A percentile compares a stretch with the other conserved stretches of the same genome.
These are phyloP conservation scores for Ascaphus truei DNA, from an alignment of 2,113 vertebrate species.

Conservation along the genomic window DNA sequence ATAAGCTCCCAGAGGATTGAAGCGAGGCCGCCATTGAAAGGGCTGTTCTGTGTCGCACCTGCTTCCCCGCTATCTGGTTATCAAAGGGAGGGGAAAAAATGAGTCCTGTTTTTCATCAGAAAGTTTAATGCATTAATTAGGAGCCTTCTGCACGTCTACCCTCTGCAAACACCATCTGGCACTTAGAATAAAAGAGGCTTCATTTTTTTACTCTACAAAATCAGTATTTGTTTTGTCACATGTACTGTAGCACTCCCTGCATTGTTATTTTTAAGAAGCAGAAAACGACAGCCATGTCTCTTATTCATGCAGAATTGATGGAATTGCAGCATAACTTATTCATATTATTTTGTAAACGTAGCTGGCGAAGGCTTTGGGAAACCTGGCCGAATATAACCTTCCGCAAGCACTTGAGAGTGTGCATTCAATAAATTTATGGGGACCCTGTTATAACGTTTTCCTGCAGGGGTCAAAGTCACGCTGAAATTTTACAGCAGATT, in stretches of 20 bases:
- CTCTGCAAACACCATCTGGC: slow-evolving; percentile 67
- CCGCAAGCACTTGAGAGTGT: background rate
- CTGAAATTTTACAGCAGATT: slow-evolving; percentile 1
- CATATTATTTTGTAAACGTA: background rate
- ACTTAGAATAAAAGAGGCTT: slow-evolving; percentile 42
- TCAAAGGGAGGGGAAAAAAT: slow-evolving; percentile 43
- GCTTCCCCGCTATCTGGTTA: slow-evolving; percentile 38
- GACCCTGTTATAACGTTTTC: background rate
- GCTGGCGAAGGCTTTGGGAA: background rate
- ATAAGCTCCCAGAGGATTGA: slow-evolving; percentile 54
- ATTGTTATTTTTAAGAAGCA: background rate
- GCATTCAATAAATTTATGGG: slow-evolving; percentile 6
- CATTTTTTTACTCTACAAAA: slow-evolving; percentile 40
- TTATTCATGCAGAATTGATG: no score
- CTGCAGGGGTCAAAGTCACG: slow-evolving; percentile 18
- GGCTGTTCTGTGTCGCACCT: slow-evolving; percentile 38
- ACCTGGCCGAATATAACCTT: background rate
- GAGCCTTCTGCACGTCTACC: slow-evolving; percentile 52
- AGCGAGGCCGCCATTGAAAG: slow-evolving; percentile 45
- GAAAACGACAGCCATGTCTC: background rate
- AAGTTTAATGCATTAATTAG: slow-evolving; percentile 70
- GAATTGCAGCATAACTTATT: background rate
- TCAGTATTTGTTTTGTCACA: background rate
- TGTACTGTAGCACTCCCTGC: background rate
- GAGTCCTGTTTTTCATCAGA: slow-evolving; percentile 52